A percentile compares a stretch with the other conserved stretches of the same genome.
These are phyloP conservation scores for Drosophila mimetica DNA, from an alignment of 2,888 invertebrate genomes.

Conservation along the genomic window DNA sequence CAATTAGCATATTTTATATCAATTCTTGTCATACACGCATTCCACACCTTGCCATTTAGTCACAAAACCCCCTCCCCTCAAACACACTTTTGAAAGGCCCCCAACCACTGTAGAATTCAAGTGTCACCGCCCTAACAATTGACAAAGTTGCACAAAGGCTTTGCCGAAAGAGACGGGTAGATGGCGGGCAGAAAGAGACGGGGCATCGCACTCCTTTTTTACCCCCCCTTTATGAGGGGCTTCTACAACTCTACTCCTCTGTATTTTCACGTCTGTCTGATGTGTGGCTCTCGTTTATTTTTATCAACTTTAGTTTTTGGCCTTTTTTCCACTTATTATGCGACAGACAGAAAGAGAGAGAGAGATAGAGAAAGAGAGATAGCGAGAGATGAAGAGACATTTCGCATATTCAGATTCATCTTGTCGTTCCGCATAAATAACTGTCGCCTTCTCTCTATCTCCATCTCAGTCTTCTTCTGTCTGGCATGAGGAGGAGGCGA, in stretches of 20 bases:
- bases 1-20: slow-evolving; percentile 79
- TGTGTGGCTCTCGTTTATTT: slow-evolving; percentile 65
- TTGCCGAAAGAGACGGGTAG: slow-evolving; percentile 18
- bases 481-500: slow-evolving; percentile 28
- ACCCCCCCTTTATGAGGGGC: not conserved
- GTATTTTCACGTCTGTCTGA: slow-evolving; percentile 15
- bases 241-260: not conserved
- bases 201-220: slow-evolving; percentile 25
- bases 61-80: not conserved
- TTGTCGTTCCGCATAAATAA: slow-evolving; percentile 77
- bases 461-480: slow-evolving; percentile 24
- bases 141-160: slow-evolving; percentile 64
- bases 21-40: slow-evolving; percentile 71
- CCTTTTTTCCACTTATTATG: slow-evolving; percentile 37
- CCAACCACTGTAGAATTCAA: slow-evolving; percentile 26
- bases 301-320: slow-evolving; percentile 71
- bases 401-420: slow-evolving; percentile 66
- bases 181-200: slow-evolving; percentile 18
- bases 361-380: not conserved
- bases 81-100: not conserved
- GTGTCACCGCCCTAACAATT: slow-evolving; percentile 75
- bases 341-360: slow-evolving; percentile 19
- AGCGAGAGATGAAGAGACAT: slow-evolving; percentile 24
- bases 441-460: slow-evolving; percentile 56
- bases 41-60: slow-evolving; percentile 32